Conservation (phyloP, 2,888 invertebrate genomes). For the Proisotoma minuta region DNA sequence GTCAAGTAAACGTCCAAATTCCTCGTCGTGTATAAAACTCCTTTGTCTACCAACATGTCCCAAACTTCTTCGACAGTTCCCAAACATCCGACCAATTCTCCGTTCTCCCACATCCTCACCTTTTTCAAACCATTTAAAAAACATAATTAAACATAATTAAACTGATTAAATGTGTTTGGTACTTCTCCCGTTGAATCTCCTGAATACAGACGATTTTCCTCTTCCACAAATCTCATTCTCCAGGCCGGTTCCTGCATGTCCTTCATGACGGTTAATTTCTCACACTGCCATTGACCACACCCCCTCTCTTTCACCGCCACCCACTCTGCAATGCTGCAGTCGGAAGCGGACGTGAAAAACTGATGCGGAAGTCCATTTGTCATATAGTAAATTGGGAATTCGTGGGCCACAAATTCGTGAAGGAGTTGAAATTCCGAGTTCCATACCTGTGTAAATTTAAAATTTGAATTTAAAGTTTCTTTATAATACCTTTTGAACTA, state of each 20-base stretch:
- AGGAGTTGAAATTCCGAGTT: conserved; percentile 52
- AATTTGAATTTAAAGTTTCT: neutral
- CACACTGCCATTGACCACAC: conserved; percentile 7
- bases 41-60: conserved; percentile 57
- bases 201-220: conserved; percentile 54
- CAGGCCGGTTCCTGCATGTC: conserved; percentile 32
- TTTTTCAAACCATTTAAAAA: conserved; percentile 47
- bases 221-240: conserved; percentile 50
- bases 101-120: conserved; percentile 59
- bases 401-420: conserved; percentile 57
- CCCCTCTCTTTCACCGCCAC: conserved; percentile 17
- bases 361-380: conserved; percentile 56
- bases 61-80: conserved; percentile 62
- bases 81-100: conserved; percentile 55
- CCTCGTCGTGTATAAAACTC: conserved; percentile 59
- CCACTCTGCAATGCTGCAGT: conserved; percentile 55
- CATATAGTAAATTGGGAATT: conserved; percentile 60
- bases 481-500: neutral
- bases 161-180: conserved; percentile 44
- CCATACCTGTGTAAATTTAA: conserved; percentile 53
- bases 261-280: neutral
- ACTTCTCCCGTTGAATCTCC: conserved; percentile 64
- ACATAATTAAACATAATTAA: conserved; percentile 46
- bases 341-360: conserved; percentile 62
- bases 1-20: conserved; percentile 61